These are phyloP conservation scores for Scotopteryx bipunctaria DNA, from an alignment of 2,888 invertebrate species.

Conservation along the genomic window DNA sequence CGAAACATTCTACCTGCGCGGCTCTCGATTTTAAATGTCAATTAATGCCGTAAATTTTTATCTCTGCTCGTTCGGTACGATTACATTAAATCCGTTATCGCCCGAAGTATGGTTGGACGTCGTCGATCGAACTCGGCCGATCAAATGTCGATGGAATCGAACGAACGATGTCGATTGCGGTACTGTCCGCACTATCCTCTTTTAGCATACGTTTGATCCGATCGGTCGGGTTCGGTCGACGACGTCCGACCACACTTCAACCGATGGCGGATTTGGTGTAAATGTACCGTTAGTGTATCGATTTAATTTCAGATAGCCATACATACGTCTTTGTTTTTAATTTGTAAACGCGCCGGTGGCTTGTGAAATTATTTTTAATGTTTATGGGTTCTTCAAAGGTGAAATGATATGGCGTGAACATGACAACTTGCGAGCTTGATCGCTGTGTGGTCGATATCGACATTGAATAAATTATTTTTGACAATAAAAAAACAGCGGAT, in stretches of 20 bases:
- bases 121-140: too few relatives aligned
- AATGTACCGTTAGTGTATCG: constrained; percentile 45
- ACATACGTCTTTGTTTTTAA: constrained; percentile 46
- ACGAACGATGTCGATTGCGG: too few relatives aligned
- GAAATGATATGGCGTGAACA: constrained; percentile 3
- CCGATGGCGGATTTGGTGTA: too few relatives aligned
- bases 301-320: constrained; percentile 55
- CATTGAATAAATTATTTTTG: background rate
- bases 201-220: too few relatives aligned
- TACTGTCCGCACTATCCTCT: too few relatives aligned
- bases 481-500: background rate
- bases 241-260: too few relatives aligned
- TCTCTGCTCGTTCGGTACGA: too few relatives aligned
- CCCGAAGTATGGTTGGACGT: too few relatives aligned
- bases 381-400: constrained; percentile 35
- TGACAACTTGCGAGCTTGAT: background rate
- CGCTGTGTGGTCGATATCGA: background rate
- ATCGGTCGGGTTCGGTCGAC: too few relatives aligned
- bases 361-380: constrained; percentile 41
- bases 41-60: constrained; percentile 57
- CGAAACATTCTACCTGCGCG: constrained; percentile 37
- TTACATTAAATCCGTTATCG: too few relatives aligned
- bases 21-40: constrained; percentile 58
- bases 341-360: constrained; percentile 42
- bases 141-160: too few relatives aligned